phyloP scores from a whole-genome alignment of 2,888 invertebrate species.

The Eupithecia centaureata region DNA sequence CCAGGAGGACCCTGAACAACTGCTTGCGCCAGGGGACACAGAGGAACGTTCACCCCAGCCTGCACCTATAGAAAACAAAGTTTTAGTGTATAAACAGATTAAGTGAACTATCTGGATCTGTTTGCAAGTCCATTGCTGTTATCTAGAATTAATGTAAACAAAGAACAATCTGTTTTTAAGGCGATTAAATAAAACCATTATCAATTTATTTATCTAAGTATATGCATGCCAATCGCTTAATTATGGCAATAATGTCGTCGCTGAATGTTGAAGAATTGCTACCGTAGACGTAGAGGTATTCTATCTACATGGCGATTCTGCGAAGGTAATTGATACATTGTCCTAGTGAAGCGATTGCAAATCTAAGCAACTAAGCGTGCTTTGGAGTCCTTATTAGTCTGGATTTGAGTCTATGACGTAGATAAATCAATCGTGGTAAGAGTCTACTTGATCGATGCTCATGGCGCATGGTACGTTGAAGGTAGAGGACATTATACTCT shows the following conservation, averaged over 20 bases:
- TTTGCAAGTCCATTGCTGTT: too few species aligned
- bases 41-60: slow-evolving; percentile 80
- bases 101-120: too few species aligned
- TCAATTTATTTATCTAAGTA: too few species aligned
- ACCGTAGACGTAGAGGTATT: too few species aligned
- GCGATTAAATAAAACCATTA: too few species aligned
- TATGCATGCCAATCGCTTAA: too few species aligned
- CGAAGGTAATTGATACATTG: too few species aligned
- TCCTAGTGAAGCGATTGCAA: neutral
- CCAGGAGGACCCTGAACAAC: slow-evolving; percentile 89
- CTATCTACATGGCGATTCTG: too few species aligned
- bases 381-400: neutral
- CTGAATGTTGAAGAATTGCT: too few species aligned
- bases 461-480: neutral
- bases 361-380: neutral
- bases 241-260: too few species aligned
- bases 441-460: neutral
- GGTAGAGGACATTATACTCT: neutral
- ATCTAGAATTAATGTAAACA: too few species aligned
- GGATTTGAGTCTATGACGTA: neutral
- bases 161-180: too few species aligned
- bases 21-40: slow-evolving; percentile 85
- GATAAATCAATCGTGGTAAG: neutral
- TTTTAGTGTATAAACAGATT: neutral
- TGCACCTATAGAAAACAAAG: slow-evolving; percentile 56